A percentile compares a stretch with the other conserved stretches of the same genome.
These are phyloP conservation scores for Muntiacus muntjak DNA, from an alignment of 2,113 vertebrate species.

Conservation along the genomic window DNA sequence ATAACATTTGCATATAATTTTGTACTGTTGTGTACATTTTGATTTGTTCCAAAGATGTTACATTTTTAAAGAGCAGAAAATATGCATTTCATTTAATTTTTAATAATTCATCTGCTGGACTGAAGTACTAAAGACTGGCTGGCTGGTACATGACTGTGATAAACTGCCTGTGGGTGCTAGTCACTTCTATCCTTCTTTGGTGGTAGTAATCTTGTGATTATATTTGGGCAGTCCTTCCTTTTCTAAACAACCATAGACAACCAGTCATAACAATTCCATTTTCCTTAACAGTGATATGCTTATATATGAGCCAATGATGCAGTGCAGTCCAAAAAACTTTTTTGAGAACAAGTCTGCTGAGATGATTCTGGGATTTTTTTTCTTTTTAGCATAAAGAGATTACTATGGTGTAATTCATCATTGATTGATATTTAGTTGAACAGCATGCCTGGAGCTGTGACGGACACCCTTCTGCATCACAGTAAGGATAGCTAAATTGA, in stretches of 20 bases:
- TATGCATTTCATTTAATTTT: neutral
- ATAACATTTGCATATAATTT: neutral
- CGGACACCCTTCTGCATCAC: neutral
- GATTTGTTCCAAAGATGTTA: neutral
- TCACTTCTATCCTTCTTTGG: neutral
- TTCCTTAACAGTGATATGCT: neutral
- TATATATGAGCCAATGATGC: neutral
- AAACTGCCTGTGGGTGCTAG: neutral
- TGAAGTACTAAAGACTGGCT: neutral
- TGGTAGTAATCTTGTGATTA: neutral
- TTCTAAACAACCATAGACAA: neutral
- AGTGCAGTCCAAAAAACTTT: neutral
- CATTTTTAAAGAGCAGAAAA: neutral
- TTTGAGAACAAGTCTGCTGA: neutral
- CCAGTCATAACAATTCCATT: neutral
- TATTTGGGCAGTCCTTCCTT: neutral
- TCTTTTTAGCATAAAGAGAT: neutral
- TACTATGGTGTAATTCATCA: neutral
- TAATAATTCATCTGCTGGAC: neutral
- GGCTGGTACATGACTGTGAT: neutral
- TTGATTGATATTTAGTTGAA: neutral
- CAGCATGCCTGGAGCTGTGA: neutral
- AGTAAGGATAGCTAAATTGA: neutral
- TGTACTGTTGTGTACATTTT: neutral
- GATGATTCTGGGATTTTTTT: neutral